Percentiles rank a stretch among this genome's conserved stretches.
Conservation (phyloP, 1,140 invertebrate species). For the Caenorhabditis inopinata region DNA sequence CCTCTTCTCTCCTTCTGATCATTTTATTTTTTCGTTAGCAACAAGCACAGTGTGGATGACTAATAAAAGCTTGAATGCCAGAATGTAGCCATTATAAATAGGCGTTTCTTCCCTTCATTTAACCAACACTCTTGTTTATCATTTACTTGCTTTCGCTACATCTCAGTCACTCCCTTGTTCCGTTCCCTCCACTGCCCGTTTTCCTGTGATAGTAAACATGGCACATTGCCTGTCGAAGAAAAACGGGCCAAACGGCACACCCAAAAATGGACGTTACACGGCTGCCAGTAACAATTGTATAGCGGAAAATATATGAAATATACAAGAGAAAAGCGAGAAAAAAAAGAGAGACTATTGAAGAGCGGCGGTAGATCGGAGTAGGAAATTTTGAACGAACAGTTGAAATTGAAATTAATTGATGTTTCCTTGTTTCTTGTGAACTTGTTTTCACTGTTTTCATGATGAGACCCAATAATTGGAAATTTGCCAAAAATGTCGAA, state of each 20-base stretch:
- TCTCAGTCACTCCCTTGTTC: background rate
- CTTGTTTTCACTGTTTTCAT: too few species aligned
- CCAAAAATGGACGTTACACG: conserved; percentile 19
- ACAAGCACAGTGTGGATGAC: too few species aligned
- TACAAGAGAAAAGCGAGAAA: background rate
- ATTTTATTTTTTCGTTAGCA: too few species aligned
- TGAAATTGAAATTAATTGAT: background rate
- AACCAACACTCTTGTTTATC: conserved; percentile 5
- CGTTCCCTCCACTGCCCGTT: background rate
- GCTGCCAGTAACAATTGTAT: background rate
- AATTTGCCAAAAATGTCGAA: background rate
- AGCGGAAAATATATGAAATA: background rate
- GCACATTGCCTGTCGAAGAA: background rate
- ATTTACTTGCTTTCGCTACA: background rate
- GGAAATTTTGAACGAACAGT: background rate
- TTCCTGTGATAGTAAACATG: conserved; percentile 18
- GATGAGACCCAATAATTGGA: too few species aligned
- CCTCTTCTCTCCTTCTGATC: background rate
- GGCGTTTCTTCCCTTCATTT: too few species aligned
- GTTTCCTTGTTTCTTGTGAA: background rate
- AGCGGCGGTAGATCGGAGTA: background rate
- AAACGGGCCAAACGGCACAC: background rate
- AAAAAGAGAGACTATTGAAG: background rate
- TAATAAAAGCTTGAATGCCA: too few species aligned
- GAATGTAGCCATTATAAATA: too few species aligned